A percentile compares a stretch with the other conserved stretches of the same genome.
These are phyloP conservation scores for Cotesia chilonis DNA, from an alignment of 1,140 invertebrate species.

Conservation along the genomic window DNA sequence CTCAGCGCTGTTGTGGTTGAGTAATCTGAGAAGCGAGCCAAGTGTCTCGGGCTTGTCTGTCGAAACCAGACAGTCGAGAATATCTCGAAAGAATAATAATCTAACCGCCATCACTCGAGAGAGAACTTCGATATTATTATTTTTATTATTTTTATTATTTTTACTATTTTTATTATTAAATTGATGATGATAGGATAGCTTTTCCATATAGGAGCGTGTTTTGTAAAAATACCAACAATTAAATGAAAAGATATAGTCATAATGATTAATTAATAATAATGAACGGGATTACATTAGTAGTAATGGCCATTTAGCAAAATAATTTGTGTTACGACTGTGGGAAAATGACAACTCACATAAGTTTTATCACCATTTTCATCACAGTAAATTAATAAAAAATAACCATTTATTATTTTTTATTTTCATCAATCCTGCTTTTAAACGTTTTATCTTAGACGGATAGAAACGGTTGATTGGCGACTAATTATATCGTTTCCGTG, in stretches of 20 bases:
- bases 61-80: slow-evolving; percentile 31
- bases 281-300: neutral
- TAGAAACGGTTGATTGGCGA: slow-evolving; percentile 28
- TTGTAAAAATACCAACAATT: too few species aligned
- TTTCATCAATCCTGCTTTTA: slow-evolving; percentile 2
- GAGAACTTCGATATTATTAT: neutral
- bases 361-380: slow-evolving; percentile 23
- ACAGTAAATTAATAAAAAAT: neutral
- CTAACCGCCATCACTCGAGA: too few species aligned
- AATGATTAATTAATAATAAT: neutral
- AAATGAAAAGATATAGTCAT: neutral
- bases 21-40: slow-evolving; percentile 32
- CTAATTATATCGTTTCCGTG: slow-evolving; percentile 30
- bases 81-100: slow-evolving; percentile 19
- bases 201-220: too few species aligned
- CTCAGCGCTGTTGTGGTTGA: slow-evolving; percentile 27
- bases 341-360: slow-evolving; percentile 27
- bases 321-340: slow-evolving; percentile 25
- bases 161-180: neutral
- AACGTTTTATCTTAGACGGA: slow-evolving; percentile 22
- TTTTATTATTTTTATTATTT: neutral
- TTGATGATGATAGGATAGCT: too few species aligned
- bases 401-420: neutral
- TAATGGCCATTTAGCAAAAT: neutral
- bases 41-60: slow-evolving; percentile 37